Evolutionary conservation across 2,113 vertebrate species (phyloP).

Genomic region (Noturus placidus): DNA sequence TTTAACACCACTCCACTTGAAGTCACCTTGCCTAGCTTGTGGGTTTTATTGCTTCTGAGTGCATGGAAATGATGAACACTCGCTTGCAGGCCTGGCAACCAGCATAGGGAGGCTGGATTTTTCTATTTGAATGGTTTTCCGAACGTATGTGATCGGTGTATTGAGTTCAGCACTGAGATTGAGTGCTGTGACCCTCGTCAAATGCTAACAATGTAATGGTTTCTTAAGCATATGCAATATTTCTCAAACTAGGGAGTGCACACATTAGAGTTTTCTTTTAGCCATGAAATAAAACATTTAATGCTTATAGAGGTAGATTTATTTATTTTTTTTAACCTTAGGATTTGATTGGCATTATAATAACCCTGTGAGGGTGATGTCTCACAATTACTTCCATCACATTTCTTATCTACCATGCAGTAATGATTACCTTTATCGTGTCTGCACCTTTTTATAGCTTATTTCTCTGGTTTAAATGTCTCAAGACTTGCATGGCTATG

Average conservation of each 20-base stretch:
- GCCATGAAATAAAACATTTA: conserved; percentile 10
- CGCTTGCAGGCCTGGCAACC: conserved; percentile 40
- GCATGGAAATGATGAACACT: conserved; percentile 58
- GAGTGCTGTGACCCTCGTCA: conserved; percentile 55
- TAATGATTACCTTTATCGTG: neutral
- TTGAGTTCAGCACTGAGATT: conserved; percentile 54
- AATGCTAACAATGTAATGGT: conserved; percentile 54
- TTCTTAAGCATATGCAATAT: conserved; percentile 52
- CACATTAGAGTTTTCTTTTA: conserved; percentile 16
- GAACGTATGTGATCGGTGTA: conserved; percentile 52
- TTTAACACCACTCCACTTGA: conserved; percentile 65
- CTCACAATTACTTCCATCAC: neutral
- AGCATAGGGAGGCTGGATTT: conserved; percentile 41
- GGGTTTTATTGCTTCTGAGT: conserved; percentile 68
- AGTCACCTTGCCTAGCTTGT: conserved; percentile 73
- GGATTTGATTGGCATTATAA: conserved; percentile 37
- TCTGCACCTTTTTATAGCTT: neutral
- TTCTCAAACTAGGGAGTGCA: conserved; percentile 30
- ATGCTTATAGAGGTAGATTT: neutral
- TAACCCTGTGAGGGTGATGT: neutral
- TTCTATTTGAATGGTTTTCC: conserved; percentile 43
- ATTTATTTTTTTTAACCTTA: conserved; percentile 14
- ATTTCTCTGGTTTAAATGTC: neutral
- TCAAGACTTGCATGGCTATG: neutral
- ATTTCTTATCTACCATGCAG: neutral